These are phyloP conservation scores for Agriotes lineatus DNA, from an alignment of 2,888 invertebrate species.

Conservation along the genomic window DNA sequence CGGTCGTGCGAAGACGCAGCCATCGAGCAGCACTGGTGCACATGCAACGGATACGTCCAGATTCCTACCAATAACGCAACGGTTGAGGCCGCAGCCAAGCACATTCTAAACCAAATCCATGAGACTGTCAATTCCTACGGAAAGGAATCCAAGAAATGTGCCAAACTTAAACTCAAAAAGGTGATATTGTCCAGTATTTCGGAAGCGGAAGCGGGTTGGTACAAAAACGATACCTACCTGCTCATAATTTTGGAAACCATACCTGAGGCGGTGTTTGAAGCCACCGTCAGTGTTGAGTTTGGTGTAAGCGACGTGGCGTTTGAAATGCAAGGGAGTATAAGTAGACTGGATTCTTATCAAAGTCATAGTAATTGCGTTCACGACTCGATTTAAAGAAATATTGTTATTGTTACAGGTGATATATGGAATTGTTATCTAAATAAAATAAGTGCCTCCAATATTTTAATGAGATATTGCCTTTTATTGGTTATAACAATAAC, in stretches of 20 bases:
- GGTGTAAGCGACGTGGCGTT: constrained; percentile 56
- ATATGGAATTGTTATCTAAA: background rate
- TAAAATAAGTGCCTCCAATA: constrained; percentile 2
- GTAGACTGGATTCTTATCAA: constrained; percentile 71
- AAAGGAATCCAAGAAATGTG: constrained; percentile 53
- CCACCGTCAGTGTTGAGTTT: constrained; percentile 71
- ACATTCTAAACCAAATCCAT: constrained; percentile 63
- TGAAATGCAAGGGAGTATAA: constrained; percentile 72
- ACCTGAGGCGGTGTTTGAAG: constrained; percentile 80
- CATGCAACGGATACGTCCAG: constrained; percentile 74
- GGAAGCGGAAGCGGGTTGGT: constrained; percentile 48
- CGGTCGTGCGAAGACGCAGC: constrained; percentile 78
- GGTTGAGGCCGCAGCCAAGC: constrained; percentile 69
- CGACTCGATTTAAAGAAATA: constrained; percentile 70
- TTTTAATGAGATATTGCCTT: too few relatives aligned
- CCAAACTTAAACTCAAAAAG: constrained; percentile 57
- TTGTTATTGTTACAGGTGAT: constrained; percentile 67
- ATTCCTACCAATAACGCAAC: constrained; percentile 66
- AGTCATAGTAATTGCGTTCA: constrained; percentile 69
- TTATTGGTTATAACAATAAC: too few relatives aligned
- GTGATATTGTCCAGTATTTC: constrained; percentile 55
- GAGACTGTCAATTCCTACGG: constrained; percentile 36
- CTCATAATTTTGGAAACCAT: constrained; percentile 78
- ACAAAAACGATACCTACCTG: constrained; percentile 67
- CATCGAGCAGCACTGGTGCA: constrained; percentile 81